Conservation (phyloP, 2,113 vertebrate species). For the Vanacampus margaritifer region DNA sequence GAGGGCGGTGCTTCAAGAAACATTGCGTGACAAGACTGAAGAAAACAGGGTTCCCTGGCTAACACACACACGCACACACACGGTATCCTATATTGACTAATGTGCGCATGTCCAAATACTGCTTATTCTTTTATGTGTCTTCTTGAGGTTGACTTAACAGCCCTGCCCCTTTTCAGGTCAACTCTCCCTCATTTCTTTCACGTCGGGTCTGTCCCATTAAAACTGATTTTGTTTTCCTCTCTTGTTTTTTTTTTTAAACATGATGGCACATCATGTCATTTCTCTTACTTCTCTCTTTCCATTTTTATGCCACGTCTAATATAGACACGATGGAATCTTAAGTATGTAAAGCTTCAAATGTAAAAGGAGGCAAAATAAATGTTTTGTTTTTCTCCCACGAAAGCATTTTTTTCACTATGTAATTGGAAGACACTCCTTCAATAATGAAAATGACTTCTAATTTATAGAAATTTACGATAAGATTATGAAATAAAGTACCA, state of each 20-base stretch:
- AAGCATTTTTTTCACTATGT: too few species aligned
- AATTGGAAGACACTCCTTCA: too few species aligned
- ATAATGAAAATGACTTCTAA: too few species aligned
- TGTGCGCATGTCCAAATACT: slow-evolving; percentile 2
- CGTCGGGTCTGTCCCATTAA: background rate
- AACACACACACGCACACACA: slow-evolving; percentile 21
- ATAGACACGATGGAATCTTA: too few species aligned
- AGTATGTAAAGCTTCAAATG: background rate
- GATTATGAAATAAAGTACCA: too few species aligned
- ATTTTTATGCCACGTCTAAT: background rate
- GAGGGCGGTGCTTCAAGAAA: slow-evolving; percentile 10
- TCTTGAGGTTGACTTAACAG: slow-evolving; percentile 33
- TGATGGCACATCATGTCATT: slow-evolving; percentile 5
- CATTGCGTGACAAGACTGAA: slow-evolving; percentile 18
- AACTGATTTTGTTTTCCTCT: background rate
- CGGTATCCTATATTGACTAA: background rate
- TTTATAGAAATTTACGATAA: too few species aligned
- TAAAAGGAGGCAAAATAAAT: background rate
- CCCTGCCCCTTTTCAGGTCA: slow-evolving; percentile 15
- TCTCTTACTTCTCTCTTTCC: background rate
- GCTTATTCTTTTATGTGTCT: slow-evolving; percentile 52
- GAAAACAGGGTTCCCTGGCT: slow-evolving; percentile 2
- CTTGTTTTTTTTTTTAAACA: background rate
- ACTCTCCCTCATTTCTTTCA: slow-evolving; percentile 12
- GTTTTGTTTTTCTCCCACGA: background rate